These are phyloP conservation scores for Dendrolimus kikuchii DNA, from an alignment of 1,140 invertebrate genomes.

Conservation along the genomic window DNA sequence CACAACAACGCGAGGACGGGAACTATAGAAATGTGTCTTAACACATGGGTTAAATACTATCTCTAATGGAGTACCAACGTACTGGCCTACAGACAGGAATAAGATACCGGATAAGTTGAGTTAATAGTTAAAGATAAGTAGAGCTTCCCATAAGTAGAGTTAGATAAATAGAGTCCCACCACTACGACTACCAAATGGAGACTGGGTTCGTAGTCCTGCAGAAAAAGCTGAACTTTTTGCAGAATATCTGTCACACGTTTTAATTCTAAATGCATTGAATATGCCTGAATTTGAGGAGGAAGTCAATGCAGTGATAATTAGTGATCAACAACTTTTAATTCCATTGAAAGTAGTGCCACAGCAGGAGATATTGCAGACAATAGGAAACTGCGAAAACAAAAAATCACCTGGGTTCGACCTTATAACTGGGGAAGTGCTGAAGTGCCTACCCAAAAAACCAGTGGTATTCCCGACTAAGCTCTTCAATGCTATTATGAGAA, in stretches of 20 bases:
- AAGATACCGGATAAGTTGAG: conserved; percentile 33
- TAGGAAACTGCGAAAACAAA: conserved; percentile 6
- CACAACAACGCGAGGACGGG: conserved; percentile 12
- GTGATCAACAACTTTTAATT: conserved; percentile 2
- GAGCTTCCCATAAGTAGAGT: conserved; percentile 7
- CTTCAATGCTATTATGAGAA: conserved; percentile 12
- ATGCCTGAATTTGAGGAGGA: too few relatives aligned
- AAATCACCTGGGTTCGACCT: conserved; percentile 18
- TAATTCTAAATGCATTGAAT: too few relatives aligned
- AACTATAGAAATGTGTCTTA: conserved; percentile 17
- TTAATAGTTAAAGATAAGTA: conserved; percentile 12
- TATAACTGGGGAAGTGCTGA: conserved; percentile 13
- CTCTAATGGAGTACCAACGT: conserved; percentile 26
- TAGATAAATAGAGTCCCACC: conserved; percentile 1
- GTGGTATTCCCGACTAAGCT: too few relatives aligned
- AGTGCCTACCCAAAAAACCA: conserved; percentile 9
- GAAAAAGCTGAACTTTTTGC: conserved; percentile 20
- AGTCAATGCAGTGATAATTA: not conserved
- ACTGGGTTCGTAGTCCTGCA: too few relatives aligned
- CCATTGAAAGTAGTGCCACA: conserved; percentile 5
- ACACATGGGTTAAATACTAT: conserved; percentile 11
- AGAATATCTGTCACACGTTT: too few relatives aligned
- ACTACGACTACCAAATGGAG: conserved; percentile 8
- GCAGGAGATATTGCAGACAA: conserved; percentile 6
- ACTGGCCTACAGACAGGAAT: conserved; percentile 34